Evolutionary conservation across 2,888 invertebrate species (phyloP), one percentile per base, ranked within the genome.

Genomic region (Plagodis pulveraria): DNA sequence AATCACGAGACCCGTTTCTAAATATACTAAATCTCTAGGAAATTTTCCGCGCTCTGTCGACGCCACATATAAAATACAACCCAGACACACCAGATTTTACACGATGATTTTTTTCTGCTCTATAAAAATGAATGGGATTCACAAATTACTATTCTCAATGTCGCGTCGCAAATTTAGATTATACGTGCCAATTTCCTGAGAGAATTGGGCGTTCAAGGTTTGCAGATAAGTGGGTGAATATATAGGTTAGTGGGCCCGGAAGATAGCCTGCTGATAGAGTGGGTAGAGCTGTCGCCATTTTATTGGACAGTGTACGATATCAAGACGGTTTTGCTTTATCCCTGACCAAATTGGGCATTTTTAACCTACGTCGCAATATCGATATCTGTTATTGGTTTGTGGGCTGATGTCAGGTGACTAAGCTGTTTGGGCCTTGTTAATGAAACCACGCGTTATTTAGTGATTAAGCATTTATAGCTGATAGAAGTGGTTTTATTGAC

Each of bases 121-220:
- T 72, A 80, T 80, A 78, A 81, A 83, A 86, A 78, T 84, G 83
- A 84, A 84, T 86, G 82, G 60, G 83, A 77, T 74, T 73, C 76
- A 76, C 80, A 80, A 78, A 81, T 81, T 78, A 74, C 73, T 58
- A 69, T 72, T 73, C 72, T 78, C 80, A 82, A 81, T 81, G 80
- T 73, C 81, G 75, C 74, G 63, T 62, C 67, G 68, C 72, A 71
- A 74, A 77, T 81, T 78, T 74, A 71, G 77, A 72, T 71, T 69
- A 67, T 71, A 63, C 73, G 75, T 81, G 85, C 81, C 80, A 82
- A 81, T 78, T 79, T 77, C 70, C 76, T 66, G 63, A 56, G 67
- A 67, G 68, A 69, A 74, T 77, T 65, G 69, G 63, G 59, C 61
- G 67, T 74, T 73, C 81, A 82, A 81, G 81, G 83, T 71, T 70